phyloP scores from a whole-genome alignment of 2,113 vertebrate genomes.

The Pterocles burchelli region DNA sequence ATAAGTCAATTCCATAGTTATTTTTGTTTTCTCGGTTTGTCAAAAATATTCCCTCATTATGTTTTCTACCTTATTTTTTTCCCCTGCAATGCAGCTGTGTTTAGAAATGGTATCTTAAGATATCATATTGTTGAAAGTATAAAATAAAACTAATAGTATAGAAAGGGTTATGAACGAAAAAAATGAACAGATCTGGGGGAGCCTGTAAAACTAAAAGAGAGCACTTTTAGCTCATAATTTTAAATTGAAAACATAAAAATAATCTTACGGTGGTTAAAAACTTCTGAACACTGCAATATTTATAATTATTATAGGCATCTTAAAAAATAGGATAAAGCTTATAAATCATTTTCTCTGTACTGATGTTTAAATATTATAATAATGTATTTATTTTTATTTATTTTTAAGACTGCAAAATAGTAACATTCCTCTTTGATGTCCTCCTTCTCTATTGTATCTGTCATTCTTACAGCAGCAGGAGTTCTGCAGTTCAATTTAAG shows the following conservation, averaged over 20 bases:
- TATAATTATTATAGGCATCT: background rate
- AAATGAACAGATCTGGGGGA: background rate
- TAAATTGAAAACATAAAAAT: background rate
- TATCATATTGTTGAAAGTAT: background rate
- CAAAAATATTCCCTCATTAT: background rate
- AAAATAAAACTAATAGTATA: background rate
- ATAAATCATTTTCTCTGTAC: background rate
- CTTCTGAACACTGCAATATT: background rate
- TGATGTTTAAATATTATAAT: background rate
- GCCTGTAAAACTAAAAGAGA: background rate
- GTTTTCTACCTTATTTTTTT: background rate
- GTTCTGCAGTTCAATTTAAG: background rate
- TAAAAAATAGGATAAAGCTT: background rate
- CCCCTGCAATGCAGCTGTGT: background rate
- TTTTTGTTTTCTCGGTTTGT: background rate
- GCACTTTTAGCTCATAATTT: rapidly evolving
- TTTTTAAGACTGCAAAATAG: background rate
- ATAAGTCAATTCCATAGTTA: background rate
- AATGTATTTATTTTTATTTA: background rate
- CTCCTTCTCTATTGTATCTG: background rate
- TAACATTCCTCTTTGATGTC: background rate
- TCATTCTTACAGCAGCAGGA: background rate
- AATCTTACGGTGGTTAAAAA: background rate
- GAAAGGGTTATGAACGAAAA: background rate
- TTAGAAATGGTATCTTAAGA: background rate